Evolutionary conservation across 1,140 invertebrate species (phyloP).

Genomic region (Panagrolaimus sp.): DNA sequence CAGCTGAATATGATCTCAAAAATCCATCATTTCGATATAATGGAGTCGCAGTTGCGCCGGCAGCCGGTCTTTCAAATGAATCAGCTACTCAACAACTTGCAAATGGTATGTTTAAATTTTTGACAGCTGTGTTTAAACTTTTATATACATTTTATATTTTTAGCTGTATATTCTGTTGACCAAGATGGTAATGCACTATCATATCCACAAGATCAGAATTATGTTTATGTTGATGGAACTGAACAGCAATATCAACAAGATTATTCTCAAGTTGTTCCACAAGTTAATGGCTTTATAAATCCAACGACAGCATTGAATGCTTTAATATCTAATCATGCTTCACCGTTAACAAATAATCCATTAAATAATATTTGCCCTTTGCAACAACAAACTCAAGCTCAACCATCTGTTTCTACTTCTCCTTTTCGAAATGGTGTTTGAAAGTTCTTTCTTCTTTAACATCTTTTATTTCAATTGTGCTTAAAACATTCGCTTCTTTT

Average conservation of each 20-base stretch:
- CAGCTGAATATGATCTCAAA: slow-evolving; percentile 79
- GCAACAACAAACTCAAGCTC: too few species aligned
- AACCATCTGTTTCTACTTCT: too few species aligned
- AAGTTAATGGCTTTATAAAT: too few species aligned
- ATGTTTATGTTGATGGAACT: background rate
- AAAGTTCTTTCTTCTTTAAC: too few species aligned
- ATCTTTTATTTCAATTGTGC: background rate
- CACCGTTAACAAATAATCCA: too few species aligned
- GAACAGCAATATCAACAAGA: background rate
- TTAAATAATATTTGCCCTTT: too few species aligned
- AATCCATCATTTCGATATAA: slow-evolving; percentile 86
- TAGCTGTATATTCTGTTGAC: background rate
- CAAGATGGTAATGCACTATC: background rate
- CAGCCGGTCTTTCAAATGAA: slow-evolving; percentile 62
- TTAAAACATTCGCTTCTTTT: background rate
- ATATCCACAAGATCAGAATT: background rate
- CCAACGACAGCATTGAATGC: too few species aligned
- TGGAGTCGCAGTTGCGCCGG: slow-evolving; percentile 66
- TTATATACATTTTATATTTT: background rate
- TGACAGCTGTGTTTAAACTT: background rate
- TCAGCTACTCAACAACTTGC: slow-evolving; percentile 28
- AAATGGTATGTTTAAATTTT: background rate
- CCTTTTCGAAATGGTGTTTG: too few species aligned
- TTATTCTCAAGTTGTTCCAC: too few species aligned
- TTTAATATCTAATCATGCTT: too few species aligned